Base-by-base conservation (phyloP, 2,888 invertebrate genomes). In the Strigamia maritima region DNA sequence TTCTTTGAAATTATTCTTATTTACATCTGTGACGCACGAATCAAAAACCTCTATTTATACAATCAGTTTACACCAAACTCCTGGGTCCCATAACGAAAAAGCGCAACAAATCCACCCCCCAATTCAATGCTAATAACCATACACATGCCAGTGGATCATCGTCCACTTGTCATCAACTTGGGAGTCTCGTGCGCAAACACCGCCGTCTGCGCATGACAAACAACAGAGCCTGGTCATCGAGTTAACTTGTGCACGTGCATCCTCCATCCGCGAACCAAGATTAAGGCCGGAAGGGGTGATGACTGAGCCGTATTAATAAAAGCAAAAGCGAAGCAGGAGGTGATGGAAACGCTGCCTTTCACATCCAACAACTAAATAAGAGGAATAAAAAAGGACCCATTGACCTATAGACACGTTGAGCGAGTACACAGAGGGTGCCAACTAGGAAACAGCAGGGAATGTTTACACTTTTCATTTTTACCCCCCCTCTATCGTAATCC, bases 271-370 rank as follows among this genome's bases (percentile, higher is more conserved):
- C 3, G 60, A 19, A 65, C 22, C 60, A 65, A 24, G 60, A 65
- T 65, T 65, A 65, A 65, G 60, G 22, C 60, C 60, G 60, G 60
- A 65, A 65, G 60, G 60, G 60, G 60, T 65, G 60, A 24, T 65
- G 60, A 65, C 60, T 65, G 60, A 24, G 60, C 60, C 60, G 12
- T 65, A 65, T 65, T 65, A 24, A 65, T 65, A 65, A 65, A 65
- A 65, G 60, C 16, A 12, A 44, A n/a, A 7, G 44, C 44, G 8
- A 65, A n/a, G 24, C 22, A 24, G 22, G 60, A 2, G 19, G 60
- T 8, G 60, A 60, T 60, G 24, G 10, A 24, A 60, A 16, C 12
- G 7, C 8, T 19, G 60, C 54, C 54, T 7, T 54, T 54, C 54
- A 54, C 8, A 38, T 10, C 10, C 7, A 4, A 7, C 8, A 14